phyloP scores from a whole-genome alignment of 2,113 vertebrate genomes.

The Macaca mulatta region DNA sequence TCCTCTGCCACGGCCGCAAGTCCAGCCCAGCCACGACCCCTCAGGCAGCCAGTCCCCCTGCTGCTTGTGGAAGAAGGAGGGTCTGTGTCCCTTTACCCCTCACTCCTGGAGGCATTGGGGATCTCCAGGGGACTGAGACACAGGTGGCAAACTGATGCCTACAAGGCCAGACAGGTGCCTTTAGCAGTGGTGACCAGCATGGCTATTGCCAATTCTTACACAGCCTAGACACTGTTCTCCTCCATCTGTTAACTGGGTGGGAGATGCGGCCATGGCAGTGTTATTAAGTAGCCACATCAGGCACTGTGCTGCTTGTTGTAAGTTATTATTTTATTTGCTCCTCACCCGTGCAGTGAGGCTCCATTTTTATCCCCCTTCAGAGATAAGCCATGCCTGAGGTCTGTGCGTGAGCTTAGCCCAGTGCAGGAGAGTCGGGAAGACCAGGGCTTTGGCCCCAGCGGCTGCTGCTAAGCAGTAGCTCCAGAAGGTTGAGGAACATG shows the following conservation, averaged over 20 bases:
- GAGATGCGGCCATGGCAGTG: neutral
- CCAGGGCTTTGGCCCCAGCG: neutral
- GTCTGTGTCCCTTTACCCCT: fast-evolving
- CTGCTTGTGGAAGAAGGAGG: neutral
- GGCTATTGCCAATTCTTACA: fast-evolving
- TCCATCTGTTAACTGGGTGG: neutral
- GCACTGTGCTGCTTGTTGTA: neutral
- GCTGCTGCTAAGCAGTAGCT: neutral
- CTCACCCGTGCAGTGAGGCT: fast-evolving
- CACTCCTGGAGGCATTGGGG: neutral
- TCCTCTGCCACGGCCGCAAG: fast-evolving
- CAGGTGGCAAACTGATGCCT: neutral
- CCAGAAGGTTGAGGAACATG: neutral
- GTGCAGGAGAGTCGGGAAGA: neutral
- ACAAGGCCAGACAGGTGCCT: neutral
- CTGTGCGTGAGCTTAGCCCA: neutral
- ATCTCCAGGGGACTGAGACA: neutral
- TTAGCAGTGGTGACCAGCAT: neutral
- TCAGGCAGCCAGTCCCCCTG: neutral
- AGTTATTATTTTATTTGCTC: fast-evolving
- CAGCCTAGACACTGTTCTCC: neutral
- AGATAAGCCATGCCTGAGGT: neutral
- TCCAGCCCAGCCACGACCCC: no score
- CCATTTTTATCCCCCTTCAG: neutral
- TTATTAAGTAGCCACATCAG: fast-evolving